A percentile compares a stretch with the other conserved stretches of the same genome.
Evolutionary conservation across 2,888 invertebrate species (phyloP).

Genomic region (Pegoplata infirma): DNA sequence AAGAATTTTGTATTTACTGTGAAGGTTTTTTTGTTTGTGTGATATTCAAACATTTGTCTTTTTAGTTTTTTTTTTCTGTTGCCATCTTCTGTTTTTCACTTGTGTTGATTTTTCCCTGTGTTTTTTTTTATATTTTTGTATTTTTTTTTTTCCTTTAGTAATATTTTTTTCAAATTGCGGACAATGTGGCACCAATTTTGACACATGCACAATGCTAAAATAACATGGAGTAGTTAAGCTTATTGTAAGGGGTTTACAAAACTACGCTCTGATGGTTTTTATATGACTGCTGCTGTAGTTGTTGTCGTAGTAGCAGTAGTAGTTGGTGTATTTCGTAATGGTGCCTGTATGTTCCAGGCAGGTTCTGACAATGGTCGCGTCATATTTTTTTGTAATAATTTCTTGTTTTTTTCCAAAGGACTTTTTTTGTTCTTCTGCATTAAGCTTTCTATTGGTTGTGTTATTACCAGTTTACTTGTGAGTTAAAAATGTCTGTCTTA

Average conservation of each 20-base stretch:
- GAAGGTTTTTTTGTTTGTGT: background rate
- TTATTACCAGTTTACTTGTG: conserved; percentile 21
- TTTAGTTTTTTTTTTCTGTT: conserved; percentile 11
- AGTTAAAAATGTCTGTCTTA: too few species aligned
- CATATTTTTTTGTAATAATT: conserved; percentile 36
- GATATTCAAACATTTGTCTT: conserved; percentile 56
- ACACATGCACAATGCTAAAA: conserved; percentile 73
- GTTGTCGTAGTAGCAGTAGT: too few species aligned
- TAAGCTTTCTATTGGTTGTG: conserved; percentile 34
- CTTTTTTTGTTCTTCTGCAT: background rate
- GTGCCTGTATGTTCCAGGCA: conserved; percentile 49
- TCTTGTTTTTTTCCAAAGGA: background rate
- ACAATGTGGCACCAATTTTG: conserved; percentile 77
- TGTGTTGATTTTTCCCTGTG: conserved; percentile 35
- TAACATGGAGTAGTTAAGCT: conserved; percentile 54
- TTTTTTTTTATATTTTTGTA: too few species aligned
- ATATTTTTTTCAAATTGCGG: conserved; percentile 66
- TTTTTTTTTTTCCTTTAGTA: too few species aligned
- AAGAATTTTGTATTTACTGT: conserved; percentile 34
- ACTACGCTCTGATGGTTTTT: conserved; percentile 33
- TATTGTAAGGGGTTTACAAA: conserved; percentile 17
- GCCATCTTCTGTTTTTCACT: conserved; percentile 18
- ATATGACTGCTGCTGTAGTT: conserved; percentile 23
- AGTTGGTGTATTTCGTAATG: conserved; percentile 22
- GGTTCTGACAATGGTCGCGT: conserved; percentile 59